These are phyloP conservation scores for Melanaphis sacchari DNA, from an alignment of 1,140 invertebrate genomes.

Conservation along the genomic window DNA sequence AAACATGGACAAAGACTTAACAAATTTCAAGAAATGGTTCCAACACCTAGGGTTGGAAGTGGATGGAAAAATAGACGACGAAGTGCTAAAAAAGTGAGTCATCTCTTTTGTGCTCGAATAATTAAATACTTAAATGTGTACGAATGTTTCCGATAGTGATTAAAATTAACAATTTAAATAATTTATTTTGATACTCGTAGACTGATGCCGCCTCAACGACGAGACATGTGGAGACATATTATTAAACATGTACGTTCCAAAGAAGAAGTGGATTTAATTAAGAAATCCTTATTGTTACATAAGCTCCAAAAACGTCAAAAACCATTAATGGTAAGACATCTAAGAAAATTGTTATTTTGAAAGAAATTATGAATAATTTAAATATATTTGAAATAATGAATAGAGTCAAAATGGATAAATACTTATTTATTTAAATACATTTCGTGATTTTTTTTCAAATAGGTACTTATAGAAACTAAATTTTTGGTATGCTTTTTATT, in stretches of 20 bases:
- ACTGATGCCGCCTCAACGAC: not conserved
- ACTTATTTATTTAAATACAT: too few species aligned
- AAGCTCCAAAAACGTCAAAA: not conserved
- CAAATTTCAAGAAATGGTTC: constrained; percentile 30
- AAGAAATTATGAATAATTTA: not conserved
- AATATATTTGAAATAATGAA: not conserved
- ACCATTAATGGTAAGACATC: not conserved
- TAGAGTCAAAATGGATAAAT: too few species aligned
- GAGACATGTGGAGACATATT: constrained; percentile 9
- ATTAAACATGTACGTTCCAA: not conserved
- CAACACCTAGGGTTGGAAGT: not conserved
- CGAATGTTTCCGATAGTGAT: not conserved
- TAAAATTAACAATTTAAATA: not conserved
- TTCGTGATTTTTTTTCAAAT: too few species aligned
- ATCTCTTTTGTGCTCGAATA: not conserved
- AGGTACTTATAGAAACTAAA: too few species aligned
- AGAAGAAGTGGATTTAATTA: not conserved
- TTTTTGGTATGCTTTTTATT: not conserved
- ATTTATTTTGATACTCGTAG: not conserved
- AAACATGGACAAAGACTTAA: not conserved
- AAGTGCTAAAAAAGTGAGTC: constrained; percentile 17
- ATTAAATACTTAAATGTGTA: not conserved
- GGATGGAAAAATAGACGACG: not conserved
- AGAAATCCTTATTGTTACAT: not conserved
- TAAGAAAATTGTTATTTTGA: not conserved